Base-by-base conservation (phyloP, 1,140 invertebrate species). In the Sweltsa coloradensis region DNA sequence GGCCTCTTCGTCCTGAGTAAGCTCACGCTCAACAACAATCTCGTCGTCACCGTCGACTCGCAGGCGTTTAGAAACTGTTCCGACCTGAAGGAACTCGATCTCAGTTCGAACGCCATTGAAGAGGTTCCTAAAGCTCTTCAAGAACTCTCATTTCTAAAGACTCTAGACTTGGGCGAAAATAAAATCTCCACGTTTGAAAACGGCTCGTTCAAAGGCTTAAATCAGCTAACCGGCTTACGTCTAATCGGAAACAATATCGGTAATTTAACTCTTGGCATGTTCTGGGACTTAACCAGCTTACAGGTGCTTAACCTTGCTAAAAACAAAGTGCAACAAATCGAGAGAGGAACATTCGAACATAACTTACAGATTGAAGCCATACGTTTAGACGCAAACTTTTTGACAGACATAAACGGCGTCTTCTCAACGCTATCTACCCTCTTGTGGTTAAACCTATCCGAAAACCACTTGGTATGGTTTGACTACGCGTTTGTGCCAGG, bases 1-100 rank as follows among this genome's bases (percentile, higher is more conserved):
- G 87, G 87, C 1, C 67, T 90, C 16, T 86, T 83, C 63, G 83
- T 89, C 14, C 66, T 92, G 5, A 86, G 78, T 54, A 85, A 88
- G 62, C 68, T 93, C 13, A 87, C 82, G 7, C 67, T 92, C 1
- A 89, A 89, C 56, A 84, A 85, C 51, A 93, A 93, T 68, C 67
- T 81, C 45, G 77, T 94, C 13, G 76, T 79, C n/a, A 78, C 70
- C 51, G 75, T 93, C 48, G 84, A 90, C 61, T 68, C 75, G 9
- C 78, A 84, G 53, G 82, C 90, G n/a, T 93, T 93, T 58, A 80
- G 79, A 64, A 96, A 91, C 65, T 86, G 86, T 58, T 89, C 86
- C 3, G 85, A 85, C 54, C 67, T 94, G n/a, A 88, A 88, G 64
- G 88, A 92, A 56, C 67, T 97, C 3, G 87, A 91, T 68, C 68